Percentiles rank a stretch among this genome's conserved stretches.
Evolutionary conservation across 2,797 vertebrate genomes (phyloP).

Genomic region (Pseudomugil gertrudae): DNA sequence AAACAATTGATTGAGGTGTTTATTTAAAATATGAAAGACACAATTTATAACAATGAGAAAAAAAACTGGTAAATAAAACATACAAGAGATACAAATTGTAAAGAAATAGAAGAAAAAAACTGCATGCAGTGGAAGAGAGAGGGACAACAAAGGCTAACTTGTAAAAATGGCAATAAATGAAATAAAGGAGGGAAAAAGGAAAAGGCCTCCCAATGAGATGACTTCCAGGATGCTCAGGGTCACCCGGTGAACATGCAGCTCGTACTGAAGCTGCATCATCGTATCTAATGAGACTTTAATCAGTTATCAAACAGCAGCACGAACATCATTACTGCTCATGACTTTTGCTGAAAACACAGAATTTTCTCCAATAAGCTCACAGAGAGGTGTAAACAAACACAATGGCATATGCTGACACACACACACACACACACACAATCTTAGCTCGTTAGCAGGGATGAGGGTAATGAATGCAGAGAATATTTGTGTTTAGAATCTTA

Average conservation of each 20-base stretch:
- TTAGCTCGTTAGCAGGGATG: constrained; percentile 72
- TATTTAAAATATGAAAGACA: no score
- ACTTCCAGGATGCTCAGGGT: constrained; percentile 21
- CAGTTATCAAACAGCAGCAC: constrained; percentile 57
- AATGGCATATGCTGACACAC: background rate
- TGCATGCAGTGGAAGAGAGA: no score
- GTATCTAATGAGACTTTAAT: constrained; percentile 67
- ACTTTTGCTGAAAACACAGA: constrained; percentile 61
- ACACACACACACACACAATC: constrained; percentile 22
- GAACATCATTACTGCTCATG: constrained; percentile 60
- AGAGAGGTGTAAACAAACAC: constrained; percentile 28
- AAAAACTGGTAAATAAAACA: background rate
- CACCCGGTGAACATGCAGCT: constrained; percentile 53
- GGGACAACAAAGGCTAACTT: background rate
- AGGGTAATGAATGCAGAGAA: constrained; percentile 82
- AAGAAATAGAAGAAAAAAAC: background rate
- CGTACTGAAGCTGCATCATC: constrained; percentile 45
- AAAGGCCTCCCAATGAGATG: background rate
- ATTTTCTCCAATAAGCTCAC: constrained; percentile 54
- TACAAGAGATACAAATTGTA: no score
- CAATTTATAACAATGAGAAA: no score
- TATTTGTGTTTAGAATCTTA: constrained; percentile 95
- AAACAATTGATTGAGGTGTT: no score
- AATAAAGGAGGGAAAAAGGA: no score
- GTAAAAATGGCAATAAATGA: background rate